Conservation (phyloP, 2,113 vertebrate species). For the Psittacula cyanocephala region DNA sequence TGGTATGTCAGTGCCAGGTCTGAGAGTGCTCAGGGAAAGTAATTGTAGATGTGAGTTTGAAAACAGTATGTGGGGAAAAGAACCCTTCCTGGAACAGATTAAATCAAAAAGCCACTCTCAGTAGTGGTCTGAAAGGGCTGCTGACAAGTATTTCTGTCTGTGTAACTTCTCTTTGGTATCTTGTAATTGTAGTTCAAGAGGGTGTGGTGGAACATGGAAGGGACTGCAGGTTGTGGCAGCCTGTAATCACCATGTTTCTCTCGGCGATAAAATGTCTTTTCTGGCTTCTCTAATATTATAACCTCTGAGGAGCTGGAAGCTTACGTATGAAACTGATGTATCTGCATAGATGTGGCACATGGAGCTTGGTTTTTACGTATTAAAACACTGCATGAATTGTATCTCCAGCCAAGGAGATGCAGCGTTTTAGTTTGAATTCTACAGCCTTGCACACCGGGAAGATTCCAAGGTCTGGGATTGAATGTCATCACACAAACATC, state of each 20-base stretch:
- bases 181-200: slow-evolving; percentile 25
- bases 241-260: slow-evolving; percentile 27
- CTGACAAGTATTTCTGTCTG: background rate
- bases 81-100: background rate
- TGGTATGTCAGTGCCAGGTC: background rate
- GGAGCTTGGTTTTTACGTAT: background rate
- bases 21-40: background rate
- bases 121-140: background rate
- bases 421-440: background rate
- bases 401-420: background rate
- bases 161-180: background rate
- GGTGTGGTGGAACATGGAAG: slow-evolving; percentile 32
- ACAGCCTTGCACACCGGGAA: background rate
- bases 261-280: background rate
- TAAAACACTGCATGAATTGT: background rate
- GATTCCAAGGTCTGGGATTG: background rate
- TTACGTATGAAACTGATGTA: background rate
- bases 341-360: background rate
- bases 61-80: background rate
- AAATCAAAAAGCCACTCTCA: background rate
- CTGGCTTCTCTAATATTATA: slow-evolving; percentile 11
- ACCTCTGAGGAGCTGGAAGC: background rate
- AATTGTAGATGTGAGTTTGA: background rate
- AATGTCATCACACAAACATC: background rate
- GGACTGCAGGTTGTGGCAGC: background rate